Evolutionary conservation across 2,113 vertebrate genomes (phyloP).

Genomic region (Ceyx margarethae): DNA sequence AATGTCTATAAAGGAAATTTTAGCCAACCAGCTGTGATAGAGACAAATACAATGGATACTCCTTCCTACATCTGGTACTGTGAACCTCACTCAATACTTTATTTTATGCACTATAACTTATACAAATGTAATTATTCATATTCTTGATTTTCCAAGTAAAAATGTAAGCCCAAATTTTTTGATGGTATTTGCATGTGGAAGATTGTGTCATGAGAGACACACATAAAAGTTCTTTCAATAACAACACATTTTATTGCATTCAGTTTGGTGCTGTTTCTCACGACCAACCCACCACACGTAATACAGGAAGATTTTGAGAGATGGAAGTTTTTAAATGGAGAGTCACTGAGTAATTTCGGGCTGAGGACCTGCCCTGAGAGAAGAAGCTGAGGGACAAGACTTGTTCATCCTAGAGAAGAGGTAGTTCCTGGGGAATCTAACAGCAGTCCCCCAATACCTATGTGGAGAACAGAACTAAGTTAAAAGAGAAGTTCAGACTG

Average conservation of each 20-base stretch:
- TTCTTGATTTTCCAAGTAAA: neutral
- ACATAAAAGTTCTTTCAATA: neutral
- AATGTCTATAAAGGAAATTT: neutral
- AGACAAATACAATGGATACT: neutral
- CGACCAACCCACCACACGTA: fast-evolving
- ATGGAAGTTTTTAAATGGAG: neutral
- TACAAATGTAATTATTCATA: neutral
- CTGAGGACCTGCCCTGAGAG: neutral
- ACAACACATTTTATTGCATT: neutral
- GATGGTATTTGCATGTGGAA: neutral
- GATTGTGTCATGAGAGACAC: neutral
- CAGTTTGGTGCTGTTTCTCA: neutral
- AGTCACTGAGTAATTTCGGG: neutral
- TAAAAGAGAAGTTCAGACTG: neutral
- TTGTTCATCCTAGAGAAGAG: neutral
- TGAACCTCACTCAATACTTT: neutral
- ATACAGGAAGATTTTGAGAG: neutral
- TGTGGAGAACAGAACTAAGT: fast-evolving
- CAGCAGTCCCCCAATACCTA: neutral
- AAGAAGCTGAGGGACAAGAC: neutral
- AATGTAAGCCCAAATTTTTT: neutral
- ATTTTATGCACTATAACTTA: neutral
- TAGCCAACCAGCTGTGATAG: neutral
- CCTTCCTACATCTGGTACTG: neutral
- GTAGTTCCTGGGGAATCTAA: neutral